These are phyloP conservation scores for Luscinia luscinia DNA, from an alignment of 2,797 vertebrate species.

Conservation along the genomic window DNA sequence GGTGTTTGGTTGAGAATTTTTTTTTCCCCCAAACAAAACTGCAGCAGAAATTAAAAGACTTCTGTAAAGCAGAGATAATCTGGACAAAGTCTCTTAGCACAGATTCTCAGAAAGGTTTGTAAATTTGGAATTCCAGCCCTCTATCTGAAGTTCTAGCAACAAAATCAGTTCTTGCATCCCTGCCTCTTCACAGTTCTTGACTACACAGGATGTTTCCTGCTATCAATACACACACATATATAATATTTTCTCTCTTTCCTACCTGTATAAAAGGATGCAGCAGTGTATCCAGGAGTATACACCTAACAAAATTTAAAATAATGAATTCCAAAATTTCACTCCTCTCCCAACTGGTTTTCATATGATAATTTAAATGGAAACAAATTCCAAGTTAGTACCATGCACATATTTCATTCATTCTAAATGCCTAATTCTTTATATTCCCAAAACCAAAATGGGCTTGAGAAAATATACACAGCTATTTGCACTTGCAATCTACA, in stretches of 20 bases:
- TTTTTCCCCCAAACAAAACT: neutral
- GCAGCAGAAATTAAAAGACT: neutral
- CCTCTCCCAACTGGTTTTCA: neutral
- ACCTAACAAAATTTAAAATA: neutral
- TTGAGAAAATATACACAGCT: neutral
- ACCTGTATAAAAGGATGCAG: neutral
- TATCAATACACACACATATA: neutral
- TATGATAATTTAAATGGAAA: neutral
- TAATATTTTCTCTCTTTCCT: neutral
- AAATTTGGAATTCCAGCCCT: neutral
- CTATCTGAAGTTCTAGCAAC: neutral
- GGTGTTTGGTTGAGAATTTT: neutral
- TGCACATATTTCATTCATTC: neutral
- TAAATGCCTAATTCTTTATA: neutral
- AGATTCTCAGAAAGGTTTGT: neutral
- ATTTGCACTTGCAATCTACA: neutral
- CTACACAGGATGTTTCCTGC: neutral
- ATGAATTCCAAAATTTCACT: neutral
- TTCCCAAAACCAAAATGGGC: neutral
- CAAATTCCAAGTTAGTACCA: neutral
- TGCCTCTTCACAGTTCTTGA: neutral
- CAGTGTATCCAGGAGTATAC: neutral
- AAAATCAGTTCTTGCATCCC: neutral
- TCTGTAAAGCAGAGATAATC: slow-evolving; percentile 34
- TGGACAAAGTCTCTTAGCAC: neutral